Conservation (phyloP, 37 sponge, comb jelly and placozoan genomes). For the Amphimedon queenslandica region DNA sequence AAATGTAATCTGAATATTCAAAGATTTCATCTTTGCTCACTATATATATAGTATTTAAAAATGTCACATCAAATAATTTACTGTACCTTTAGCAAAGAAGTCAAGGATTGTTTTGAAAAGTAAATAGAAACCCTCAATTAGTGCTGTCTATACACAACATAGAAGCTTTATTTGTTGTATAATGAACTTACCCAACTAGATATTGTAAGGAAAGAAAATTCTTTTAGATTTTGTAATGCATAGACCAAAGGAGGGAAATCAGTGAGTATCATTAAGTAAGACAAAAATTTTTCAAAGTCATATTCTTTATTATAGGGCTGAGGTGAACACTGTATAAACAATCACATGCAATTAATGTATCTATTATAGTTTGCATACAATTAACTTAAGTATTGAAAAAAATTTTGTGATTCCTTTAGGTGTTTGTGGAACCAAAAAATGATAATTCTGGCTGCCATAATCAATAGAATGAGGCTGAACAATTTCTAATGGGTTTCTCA, state of each 20-base stretch:
- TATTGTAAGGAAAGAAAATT: slow-evolving; percentile 4
- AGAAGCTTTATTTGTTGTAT: no score
- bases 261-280: slow-evolving; percentile 4
- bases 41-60: no score
- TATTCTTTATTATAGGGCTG: background rate
- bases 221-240: slow-evolving; percentile 3
- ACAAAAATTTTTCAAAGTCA: background rate
- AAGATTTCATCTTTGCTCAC: no score
- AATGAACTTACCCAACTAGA: slow-evolving; percentile 18
- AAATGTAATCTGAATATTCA: no score
- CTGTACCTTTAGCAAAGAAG: no score
- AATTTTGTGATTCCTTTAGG: slow-evolving; percentile 1
- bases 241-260: slow-evolving; percentile 16
- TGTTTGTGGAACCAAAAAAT: background rate
- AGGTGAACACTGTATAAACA: slow-evolving; percentile 1
- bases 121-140: no score
- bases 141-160: no score
- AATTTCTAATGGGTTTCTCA: background rate
- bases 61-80: no score
- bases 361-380: background rate
- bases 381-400: slow-evolving; percentile 8
- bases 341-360: background rate
- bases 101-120: no score
- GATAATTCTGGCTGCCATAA: background rate
- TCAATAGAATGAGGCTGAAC: background rate